Evolutionary conservation across 2,888 invertebrate species (phyloP), one percentile per base, ranked within the genome.

Genomic region (Drosophila rubida): DNA sequence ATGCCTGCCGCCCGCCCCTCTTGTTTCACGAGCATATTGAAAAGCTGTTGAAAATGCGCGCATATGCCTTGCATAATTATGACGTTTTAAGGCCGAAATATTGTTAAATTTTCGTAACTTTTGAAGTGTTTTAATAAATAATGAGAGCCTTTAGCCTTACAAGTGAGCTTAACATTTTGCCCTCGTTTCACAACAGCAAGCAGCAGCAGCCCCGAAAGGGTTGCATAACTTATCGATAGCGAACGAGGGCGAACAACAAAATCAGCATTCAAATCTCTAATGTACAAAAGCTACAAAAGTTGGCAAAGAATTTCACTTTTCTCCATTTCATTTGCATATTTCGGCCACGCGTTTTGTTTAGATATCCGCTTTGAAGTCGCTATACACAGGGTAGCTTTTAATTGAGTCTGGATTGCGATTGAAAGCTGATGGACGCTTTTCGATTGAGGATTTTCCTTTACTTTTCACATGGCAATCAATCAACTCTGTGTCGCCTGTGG

Each of bases 11-110:
- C 44, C 19, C n/a, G n/a, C n/a, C 30, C 42, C 19, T 23, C 5
- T 22, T 37, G n/a, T 16, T 39, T 49, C 42, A 48, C 50, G 55
- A 48, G 37, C 50, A 37, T 65, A 61, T 73, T 50, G 69, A 68
- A 83, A 80, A 80, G 67, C 71, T 74, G 22, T 66, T 65, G 74
- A 81, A 53, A 81, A 86, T 86, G 6, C 69, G 66, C 69, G 80
- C 81, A 83, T 81, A 81, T 81, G 87, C 78, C 80, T 16, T 42
- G 84, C 74, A 75, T 86, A 82, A 86, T 86, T 83, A 80, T 58
- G 65, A 61, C 22, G 58, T 70, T 68, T 66, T 30, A 44, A 67
- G 49, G 48, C 35, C 19, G 30, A 49, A 42, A 54, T 61, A 41
- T 61, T 61, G 53, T 64, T 46, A 45, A 69, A 55, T 75, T 67